Percentiles rank a stretch among this genome's conserved stretches.
phyloP scores from a whole-genome alignment of 2,888 invertebrate genomes.

The Serrognathus titanus region DNA sequence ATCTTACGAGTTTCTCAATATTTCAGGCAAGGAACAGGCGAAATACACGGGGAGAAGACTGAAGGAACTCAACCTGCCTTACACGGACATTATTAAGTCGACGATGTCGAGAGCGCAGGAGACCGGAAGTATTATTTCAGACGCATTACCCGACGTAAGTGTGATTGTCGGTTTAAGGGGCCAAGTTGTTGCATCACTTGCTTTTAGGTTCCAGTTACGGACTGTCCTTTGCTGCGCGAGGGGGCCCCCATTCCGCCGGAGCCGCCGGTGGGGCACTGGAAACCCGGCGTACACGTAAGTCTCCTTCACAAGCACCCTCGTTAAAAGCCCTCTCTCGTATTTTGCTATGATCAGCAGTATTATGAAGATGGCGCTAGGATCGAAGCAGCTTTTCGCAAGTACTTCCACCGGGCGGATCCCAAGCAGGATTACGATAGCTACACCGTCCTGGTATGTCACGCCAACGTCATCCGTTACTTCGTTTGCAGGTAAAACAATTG shows the following conservation, averaged over 20 bases:
- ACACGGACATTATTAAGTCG: constrained; percentile 76
- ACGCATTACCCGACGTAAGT: constrained; percentile 55
- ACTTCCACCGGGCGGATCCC: constrained; percentile 85
- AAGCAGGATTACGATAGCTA: constrained; percentile 78
- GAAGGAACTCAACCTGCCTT: constrained; percentile 72
- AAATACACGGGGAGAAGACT: constrained; percentile 79
- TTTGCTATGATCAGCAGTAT: constrained; percentile 68
- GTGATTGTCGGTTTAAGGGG: neutral
- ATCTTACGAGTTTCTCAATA: neutral
- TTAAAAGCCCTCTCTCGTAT: neutral
- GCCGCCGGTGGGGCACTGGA: constrained; percentile 86
- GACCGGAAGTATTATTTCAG: constrained; percentile 80
- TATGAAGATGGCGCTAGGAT: constrained; percentile 90
- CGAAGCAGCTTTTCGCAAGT: constrained; percentile 91
- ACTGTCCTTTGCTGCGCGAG: constrained; percentile 79
- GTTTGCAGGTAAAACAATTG: constrained; percentile 23
- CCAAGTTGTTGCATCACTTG: constrained; percentile 51
- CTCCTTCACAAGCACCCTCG: neutral
- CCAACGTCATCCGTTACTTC: constrained; percentile 86
- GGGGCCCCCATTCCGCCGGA: constrained; percentile 95
- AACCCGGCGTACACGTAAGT: constrained; percentile 73
- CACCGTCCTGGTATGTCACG: constrained; percentile 93
- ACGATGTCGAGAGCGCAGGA: constrained; percentile 93
- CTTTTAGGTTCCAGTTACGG: constrained; percentile 56
- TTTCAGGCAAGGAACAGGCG: constrained; percentile 78